Percentiles rank a stretch among this genome's conserved stretches.
Evolutionary conservation across 2,113 vertebrate genomes (phyloP).

Genomic region (Marcusenius ussheri): DNA sequence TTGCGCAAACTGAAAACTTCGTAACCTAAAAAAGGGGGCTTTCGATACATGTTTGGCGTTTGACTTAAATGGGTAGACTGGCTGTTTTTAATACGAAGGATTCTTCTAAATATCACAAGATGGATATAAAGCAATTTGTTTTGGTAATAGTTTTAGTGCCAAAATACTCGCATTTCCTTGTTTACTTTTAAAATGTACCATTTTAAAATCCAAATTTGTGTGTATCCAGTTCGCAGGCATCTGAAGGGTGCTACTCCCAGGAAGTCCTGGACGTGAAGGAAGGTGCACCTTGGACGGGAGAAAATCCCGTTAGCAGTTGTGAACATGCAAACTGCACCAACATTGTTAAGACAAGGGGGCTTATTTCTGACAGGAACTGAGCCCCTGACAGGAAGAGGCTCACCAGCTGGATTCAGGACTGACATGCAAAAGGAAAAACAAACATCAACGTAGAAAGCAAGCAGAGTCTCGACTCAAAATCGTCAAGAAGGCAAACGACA

Average conservation of each 20-base stretch:
- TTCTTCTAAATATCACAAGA: neutral
- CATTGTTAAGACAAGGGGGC: neutral
- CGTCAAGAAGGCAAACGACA: neutral
- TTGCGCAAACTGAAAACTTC: neutral
- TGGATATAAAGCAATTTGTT: neutral
- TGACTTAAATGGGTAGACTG: neutral
- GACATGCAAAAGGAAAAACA: neutral
- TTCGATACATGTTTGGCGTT: neutral
- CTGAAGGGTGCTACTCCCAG: neutral
- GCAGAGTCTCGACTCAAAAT: neutral
- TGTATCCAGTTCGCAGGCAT: neutral
- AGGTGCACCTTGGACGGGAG: neutral
- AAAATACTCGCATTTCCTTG: neutral
- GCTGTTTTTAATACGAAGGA: neutral
- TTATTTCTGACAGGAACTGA: neutral
- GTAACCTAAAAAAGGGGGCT: neutral
- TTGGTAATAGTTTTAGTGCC: neutral
- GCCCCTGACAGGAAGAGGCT: neutral
- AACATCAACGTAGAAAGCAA: neutral
- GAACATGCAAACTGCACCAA: neutral
- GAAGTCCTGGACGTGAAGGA: neutral
- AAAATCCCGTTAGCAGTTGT: neutral
- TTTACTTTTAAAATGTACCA: neutral
- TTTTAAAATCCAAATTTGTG: neutral
- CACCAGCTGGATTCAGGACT: neutral